Evolutionary conservation across 2,888 invertebrate genomes (phyloP), one percentile per base, ranked within the genome.

Genomic region (Macaria liturata): DNA sequence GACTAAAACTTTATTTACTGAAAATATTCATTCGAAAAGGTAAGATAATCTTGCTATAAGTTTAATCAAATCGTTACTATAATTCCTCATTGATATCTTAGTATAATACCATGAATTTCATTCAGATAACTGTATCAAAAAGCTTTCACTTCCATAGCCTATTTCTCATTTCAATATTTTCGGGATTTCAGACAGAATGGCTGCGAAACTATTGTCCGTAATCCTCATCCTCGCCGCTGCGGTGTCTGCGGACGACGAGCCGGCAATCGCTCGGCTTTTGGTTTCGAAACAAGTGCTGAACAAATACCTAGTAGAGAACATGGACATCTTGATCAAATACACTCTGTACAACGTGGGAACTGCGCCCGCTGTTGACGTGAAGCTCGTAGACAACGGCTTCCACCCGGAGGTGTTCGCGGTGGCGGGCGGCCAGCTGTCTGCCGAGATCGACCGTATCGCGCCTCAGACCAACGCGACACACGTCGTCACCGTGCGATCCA

Each of bases 291-390:
- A 97, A 88, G 96, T 99, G 75, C 93, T 98, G 61, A 99, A 99
- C 83, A 97, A 97, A 89, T 99, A 98, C 81, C 92, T 99, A 64
- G 99, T 99, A 1, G 98, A 99, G 92, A 96, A 96, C 78, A 97
- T 98, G 95, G 99, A 99, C 84, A 95, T 99, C 72, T 94, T 99
- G 64, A 95, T 99, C 45, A 97, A 98, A 91, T 99, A 99, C 84
- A 97, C 96, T 9, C 92, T 99, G 58, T 98, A 95, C 91, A 99
- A 99, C 84, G 96, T 98, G 62, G 99, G 99, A 50, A 96, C 94
- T 62, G 96, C 96, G 63, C 96, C 98, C 57, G 99, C 99, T 34
- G 94, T 97, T 42, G 95, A 97, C 81, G 97, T 99, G 3, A 95
- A 96, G 74, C 93, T 98, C 46, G 95, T 95, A 9, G 99, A 99